These are phyloP conservation scores for Hirtodrosophila alboralis DNA, from an alignment of 2,888 invertebrate species.

Conservation along the genomic window DNA sequence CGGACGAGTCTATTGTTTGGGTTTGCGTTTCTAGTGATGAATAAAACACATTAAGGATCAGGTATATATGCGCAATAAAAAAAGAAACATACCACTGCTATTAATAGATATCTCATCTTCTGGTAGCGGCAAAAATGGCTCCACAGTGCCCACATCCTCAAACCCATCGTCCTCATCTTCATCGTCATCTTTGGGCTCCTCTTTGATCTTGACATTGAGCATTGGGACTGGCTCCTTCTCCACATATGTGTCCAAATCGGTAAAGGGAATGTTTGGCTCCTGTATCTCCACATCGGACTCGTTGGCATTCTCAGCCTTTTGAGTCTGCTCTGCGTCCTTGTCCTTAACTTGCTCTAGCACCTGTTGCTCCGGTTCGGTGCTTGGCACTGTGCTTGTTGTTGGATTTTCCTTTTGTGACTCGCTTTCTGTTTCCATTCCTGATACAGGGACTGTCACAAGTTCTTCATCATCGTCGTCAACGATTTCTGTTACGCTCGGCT, in stretches of 20 bases:
- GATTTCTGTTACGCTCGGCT: constrained; percentile 87
- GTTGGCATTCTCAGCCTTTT: constrained; percentile 47
- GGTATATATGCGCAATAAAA: neutral
- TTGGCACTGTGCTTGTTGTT: constrained; percentile 10
- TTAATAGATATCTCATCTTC: constrained; percentile 82
- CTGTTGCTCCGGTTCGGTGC: constrained; percentile 2
- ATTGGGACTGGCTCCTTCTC: constrained; percentile 82
- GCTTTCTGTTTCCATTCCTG: constrained; percentile 27
- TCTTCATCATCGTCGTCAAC: constrained; percentile 85
- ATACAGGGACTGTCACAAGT: constrained; percentile 71
- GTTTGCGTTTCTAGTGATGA: constrained; percentile 77
- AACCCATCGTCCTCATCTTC: constrained; percentile 84
- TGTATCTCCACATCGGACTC: constrained; percentile 84
- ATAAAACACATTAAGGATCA: neutral
- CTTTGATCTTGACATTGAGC: constrained; percentile 87
- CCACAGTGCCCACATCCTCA: constrained; percentile 84
- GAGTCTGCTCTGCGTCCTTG: constrained; percentile 14
- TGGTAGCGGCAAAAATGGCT: constrained; percentile 68
- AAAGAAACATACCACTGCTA: constrained; percentile 79
- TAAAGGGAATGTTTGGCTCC: constrained; percentile 84
- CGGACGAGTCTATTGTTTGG: constrained; percentile 79
- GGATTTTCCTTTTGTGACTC: constrained; percentile 34
- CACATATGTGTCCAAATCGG: constrained; percentile 83
- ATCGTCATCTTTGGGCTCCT: constrained; percentile 88
- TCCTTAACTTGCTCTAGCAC: constrained; percentile 10